A percentile compares a stretch with the other conserved stretches of the same genome.
Conservation (phyloP, 2,888 invertebrate genomes). For the Caenorhabditis sp. region DNA sequence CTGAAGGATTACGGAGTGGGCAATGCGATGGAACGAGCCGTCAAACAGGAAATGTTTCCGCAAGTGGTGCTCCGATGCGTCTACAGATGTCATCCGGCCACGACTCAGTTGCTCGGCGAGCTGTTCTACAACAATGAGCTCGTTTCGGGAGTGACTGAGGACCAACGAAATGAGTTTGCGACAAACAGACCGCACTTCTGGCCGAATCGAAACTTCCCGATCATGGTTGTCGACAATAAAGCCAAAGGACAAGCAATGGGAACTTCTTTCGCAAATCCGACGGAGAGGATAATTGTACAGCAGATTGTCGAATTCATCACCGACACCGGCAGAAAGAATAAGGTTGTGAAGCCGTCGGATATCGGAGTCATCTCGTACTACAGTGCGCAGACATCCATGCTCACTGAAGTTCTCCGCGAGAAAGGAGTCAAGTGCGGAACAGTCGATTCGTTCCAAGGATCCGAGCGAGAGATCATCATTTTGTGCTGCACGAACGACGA, state of each 20-base stretch:
- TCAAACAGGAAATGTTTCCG: constrained; percentile 5
- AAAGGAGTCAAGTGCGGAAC: constrained; percentile 13
- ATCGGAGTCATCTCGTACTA: constrained; percentile 27
- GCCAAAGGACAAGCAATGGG: constrained; percentile 1
- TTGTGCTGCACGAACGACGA: constrained; percentile 22
- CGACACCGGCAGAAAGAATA: background rate
- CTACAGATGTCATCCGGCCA: constrained; percentile 23
- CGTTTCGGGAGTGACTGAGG: constrained; percentile 2
- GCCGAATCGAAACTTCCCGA: constrained; percentile 17
- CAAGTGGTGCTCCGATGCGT: constrained; percentile 8
- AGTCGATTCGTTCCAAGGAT: constrained; percentile 27
- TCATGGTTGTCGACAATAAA: constrained; percentile 15
- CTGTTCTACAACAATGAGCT: constrained; percentile 10
- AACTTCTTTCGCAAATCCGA: background rate
- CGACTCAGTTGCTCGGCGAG: constrained; percentile 10
- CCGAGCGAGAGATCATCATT: constrained; percentile 17
- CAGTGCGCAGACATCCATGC: constrained; percentile 12
- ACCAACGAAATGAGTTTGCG: constrained; percentile 3
- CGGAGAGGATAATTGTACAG: background rate
- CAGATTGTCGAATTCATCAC: constrained; percentile 3
- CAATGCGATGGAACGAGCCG: constrained; percentile 17
- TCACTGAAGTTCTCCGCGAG: constrained; percentile 6
- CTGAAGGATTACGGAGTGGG: constrained; percentile 31
- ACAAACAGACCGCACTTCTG: constrained; percentile 7
- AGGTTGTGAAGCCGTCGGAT: background rate